Evolutionary conservation across 1,140 invertebrate species (phyloP).

Genomic region (Coelopa frigida): DNA sequence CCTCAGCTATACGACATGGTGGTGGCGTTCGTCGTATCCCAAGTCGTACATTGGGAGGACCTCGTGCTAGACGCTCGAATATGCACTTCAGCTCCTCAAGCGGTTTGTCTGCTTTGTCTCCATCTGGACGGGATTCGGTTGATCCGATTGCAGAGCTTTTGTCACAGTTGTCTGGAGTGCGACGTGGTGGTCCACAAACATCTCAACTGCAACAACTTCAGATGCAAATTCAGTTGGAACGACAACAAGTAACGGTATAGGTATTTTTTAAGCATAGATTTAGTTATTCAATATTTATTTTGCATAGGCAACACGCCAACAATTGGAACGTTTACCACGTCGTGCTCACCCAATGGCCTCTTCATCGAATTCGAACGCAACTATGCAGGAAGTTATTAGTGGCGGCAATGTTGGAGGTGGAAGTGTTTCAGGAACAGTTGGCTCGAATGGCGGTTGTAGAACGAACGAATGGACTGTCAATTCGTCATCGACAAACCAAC

Average conservation of each 20-base stretch:
- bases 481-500: conserved; percentile 35
- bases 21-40: conserved; percentile 78
- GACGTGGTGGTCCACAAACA: conserved; percentile 63
- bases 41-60: conserved; percentile 64
- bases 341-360: conserved; percentile 50
- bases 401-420: conserved; percentile 17
- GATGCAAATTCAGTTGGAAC: conserved; percentile 82
- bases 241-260: conserved; percentile 69
- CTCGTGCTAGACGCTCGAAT: conserved; percentile 71
- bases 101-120: conserved; percentile 69
- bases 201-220: conserved; percentile 80
- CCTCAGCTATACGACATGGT: conserved; percentile 68
- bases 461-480: conserved; percentile 40
- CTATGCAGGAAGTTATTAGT: conserved; percentile 42
- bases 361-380: conserved; percentile 44
- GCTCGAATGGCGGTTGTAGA: conserved; percentile 22
- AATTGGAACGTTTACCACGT: conserved; percentile 77
- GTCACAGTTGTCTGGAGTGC: conserved; percentile 84
- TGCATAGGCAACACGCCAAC: conserved; percentile 68
- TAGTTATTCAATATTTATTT: conserved; percentile 18
- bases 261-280: conserved; percentile 7
- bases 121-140: conserved; percentile 76
- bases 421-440: conserved; percentile 14
- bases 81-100: conserved; percentile 86
- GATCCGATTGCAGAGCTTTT: conserved; percentile 92